Evolutionary conservation across 2,888 invertebrate genomes (phyloP).

Genomic region (Stenurella melanura): DNA sequence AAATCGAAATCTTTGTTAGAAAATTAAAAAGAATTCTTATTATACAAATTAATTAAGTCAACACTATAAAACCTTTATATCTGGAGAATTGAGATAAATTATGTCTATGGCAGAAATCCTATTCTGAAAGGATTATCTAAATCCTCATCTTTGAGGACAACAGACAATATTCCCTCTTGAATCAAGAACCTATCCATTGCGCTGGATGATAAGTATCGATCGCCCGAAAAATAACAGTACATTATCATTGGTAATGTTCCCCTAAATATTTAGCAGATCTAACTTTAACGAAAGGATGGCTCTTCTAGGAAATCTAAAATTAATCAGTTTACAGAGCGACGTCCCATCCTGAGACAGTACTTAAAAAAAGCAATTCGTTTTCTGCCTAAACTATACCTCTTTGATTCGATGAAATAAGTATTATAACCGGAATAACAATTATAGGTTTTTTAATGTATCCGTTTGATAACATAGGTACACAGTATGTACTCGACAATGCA

Average conservation of each 20-base stretch:
- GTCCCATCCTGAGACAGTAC: too few relatives aligned
- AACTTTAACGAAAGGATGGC: too few relatives aligned
- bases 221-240: neutral
- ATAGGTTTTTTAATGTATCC: too few relatives aligned
- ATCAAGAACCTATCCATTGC: constrained; percentile 5
- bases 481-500: too few relatives aligned
- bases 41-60: neutral
- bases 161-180: neutral
- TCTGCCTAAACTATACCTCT: too few relatives aligned
- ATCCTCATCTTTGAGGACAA: constrained; percentile 7
- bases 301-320: too few relatives aligned
- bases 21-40: neutral
- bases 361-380: too few relatives aligned
- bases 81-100: neutral
- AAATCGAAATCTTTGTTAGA: neutral
- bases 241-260: neutral
- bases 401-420: too few relatives aligned
- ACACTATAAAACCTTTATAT: neutral
- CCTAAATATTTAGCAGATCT: too few relatives aligned
- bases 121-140: neutral
- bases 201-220: neutral
- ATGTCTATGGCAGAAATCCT: neutral
- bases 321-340: too few relatives aligned
- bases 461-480: too few relatives aligned
- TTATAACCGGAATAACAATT: too few relatives aligned